Evolutionary conservation across 2,797 vertebrate genomes (phyloP).

Genomic region (Rhabdomys pumilio): DNA sequence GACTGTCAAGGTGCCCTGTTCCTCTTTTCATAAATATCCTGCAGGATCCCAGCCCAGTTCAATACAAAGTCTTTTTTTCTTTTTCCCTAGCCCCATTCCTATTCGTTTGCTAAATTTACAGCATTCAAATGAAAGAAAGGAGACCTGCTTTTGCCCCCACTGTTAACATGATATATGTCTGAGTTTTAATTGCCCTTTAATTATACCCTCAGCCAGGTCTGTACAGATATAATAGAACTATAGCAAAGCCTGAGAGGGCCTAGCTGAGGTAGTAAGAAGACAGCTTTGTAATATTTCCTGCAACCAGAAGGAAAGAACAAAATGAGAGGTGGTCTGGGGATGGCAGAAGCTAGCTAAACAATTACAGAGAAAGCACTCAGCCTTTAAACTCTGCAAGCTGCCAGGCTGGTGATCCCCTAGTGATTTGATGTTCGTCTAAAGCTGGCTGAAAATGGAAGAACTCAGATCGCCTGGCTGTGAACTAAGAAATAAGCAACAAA

Average conservation of each 20-base stretch:
- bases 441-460: constrained; percentile 73
- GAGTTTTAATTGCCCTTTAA: constrained; percentile 81
- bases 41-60: constrained; percentile 73
- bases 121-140: constrained; percentile 68
- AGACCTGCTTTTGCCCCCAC: constrained; percentile 60
- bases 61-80: constrained; percentile 67
- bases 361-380: constrained; percentile 44
- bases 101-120: constrained; percentile 79
- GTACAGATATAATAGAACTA: constrained; percentile 62
- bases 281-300: constrained; percentile 56
- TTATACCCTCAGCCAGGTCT: constrained; percentile 76
- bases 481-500: constrained; percentile 80
- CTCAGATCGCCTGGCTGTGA: constrained; percentile 54
- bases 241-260: constrained; percentile 48
- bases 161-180: constrained; percentile 69
- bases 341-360: constrained; percentile 58
- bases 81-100: constrained; percentile 55
- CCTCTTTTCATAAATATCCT: constrained; percentile 79
- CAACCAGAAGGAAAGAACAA: constrained; percentile 66
- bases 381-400: constrained; percentile 28
- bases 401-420: constrained; percentile 52
- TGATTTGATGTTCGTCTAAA: constrained; percentile 67
- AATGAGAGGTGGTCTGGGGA: constrained; percentile 49
- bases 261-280: constrained; percentile 22
- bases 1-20: constrained; percentile 73